phyloP scores from a whole-genome alignment of 2,888 invertebrate species.

The Standfussiana lucernea region DNA sequence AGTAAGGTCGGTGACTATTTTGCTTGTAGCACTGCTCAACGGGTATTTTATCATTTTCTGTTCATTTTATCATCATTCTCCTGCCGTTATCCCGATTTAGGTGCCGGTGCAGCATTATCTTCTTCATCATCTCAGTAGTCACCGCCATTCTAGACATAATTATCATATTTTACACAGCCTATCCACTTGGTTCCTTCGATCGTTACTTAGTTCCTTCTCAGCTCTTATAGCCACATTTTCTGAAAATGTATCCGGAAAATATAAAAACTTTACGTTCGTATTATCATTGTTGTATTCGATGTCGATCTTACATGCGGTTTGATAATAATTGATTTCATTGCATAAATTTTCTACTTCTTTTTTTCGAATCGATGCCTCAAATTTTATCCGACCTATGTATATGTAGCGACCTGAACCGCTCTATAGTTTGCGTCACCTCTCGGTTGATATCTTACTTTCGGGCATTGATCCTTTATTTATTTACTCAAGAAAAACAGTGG shows the following conservation, averaged over 20 bases:
- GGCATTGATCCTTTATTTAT: conserved; percentile 24
- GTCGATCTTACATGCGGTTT: not conserved
- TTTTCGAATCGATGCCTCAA: not conserved
- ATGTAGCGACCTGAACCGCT: not conserved
- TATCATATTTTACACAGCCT: not conserved
- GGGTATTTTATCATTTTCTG: not conserved
- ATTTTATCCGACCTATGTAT: not conserved
- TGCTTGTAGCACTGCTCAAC: not conserved
- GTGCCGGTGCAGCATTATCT: not conserved
- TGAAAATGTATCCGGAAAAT: too few relatives aligned
- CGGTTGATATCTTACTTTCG: conserved; percentile 19
- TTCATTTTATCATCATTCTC: not conserved
- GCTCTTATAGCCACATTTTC: too few relatives aligned
- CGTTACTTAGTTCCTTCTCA: too few relatives aligned
- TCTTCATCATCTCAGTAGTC: not conserved
- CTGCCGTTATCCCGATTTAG: not conserved
- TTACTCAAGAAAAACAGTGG: not conserved
- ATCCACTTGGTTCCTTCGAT: not conserved
- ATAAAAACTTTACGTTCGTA: not conserved
- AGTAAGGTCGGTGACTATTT: not conserved
- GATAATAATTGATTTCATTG: not conserved
- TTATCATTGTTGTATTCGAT: not conserved
- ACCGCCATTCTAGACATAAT: not conserved
- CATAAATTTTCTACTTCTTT: too few relatives aligned
- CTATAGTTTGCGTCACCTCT: conserved; percentile 3